Percentiles rank a stretch among this genome's conserved stretches.
Conservation (phyloP, 2,888 invertebrate genomes). For the Catocala fraxini region DNA sequence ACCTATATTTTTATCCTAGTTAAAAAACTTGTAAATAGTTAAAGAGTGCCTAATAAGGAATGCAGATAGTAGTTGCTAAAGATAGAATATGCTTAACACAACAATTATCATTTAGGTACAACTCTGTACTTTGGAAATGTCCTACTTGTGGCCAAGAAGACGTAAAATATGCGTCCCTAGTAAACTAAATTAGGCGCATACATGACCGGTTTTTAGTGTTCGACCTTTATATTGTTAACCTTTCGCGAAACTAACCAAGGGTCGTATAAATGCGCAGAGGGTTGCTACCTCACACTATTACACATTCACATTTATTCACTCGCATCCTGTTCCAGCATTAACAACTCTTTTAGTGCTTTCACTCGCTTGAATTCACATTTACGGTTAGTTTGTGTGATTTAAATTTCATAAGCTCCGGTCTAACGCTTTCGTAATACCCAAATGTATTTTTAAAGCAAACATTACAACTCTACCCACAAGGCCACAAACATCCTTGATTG, state of each 20-base stretch:
- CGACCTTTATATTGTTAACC: constrained; percentile 69
- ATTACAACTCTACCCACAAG: neutral
- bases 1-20: no score
- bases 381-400: constrained; percentile 48
- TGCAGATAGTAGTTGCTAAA: no score
- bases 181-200: constrained; percentile 56
- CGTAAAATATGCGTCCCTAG: constrained; percentile 40
- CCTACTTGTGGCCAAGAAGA: constrained; percentile 15
- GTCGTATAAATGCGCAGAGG: constrained; percentile 46
- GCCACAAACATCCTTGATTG: neutral
- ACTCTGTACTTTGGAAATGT: constrained; percentile 11
- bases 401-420: constrained; percentile 43
- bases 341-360: constrained; percentile 35
- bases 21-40: no score
- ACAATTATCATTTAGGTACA: neutral
- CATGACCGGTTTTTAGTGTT: constrained; percentile 63
- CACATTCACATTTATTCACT: constrained; percentile 47
- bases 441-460: constrained; percentile 15
- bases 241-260: constrained; percentile 60
- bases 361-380: constrained; percentile 47
- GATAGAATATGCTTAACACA: no score
- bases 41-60: no score
- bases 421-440: constrained; percentile 22
- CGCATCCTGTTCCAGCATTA: constrained; percentile 48
- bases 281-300: constrained; percentile 46